Evolutionary conservation across 2,797 vertebrate species (phyloP).

Genomic region (Calcarius lapponicus): DNA sequence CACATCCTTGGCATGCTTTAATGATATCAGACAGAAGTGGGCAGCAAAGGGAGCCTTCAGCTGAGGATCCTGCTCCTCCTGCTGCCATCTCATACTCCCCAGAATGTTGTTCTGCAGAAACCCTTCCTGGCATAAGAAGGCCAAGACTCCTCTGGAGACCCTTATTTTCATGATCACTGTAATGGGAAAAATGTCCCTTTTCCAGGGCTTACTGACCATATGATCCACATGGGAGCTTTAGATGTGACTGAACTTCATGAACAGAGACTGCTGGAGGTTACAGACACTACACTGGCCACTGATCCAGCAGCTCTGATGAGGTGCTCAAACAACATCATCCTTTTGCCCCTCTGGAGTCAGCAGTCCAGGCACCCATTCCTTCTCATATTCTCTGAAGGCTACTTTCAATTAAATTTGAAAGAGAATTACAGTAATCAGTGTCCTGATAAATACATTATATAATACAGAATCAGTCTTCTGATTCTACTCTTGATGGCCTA

Average conservation of each 20-base stretch:
- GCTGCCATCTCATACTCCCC: background rate
- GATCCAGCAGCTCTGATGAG: background rate
- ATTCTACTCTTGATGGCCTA: background rate
- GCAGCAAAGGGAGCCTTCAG: background rate
- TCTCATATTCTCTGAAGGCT: background rate
- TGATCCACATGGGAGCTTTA: fast-evolving
- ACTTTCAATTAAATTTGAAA: background rate
- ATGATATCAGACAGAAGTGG: background rate
- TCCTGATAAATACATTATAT: background rate
- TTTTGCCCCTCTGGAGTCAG: background rate
- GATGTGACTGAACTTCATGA: background rate
- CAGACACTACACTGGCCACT: fast-evolving
- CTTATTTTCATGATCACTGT: background rate
- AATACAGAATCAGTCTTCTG: background rate
- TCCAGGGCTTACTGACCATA: background rate
- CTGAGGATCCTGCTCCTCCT: background rate
- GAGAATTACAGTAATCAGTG: background rate
- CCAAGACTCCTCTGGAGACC: background rate
- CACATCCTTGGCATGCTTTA: conserved; percentile 11
- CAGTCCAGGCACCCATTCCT: background rate
- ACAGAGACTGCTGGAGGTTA: background rate
- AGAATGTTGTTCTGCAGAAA: background rate
- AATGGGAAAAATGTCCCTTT: background rate
- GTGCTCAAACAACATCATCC: background rate
- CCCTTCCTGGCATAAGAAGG: background rate